Evolutionary conservation across 2,888 invertebrate species (phyloP).

Genomic region (Cactoblastis cactorum): DNA sequence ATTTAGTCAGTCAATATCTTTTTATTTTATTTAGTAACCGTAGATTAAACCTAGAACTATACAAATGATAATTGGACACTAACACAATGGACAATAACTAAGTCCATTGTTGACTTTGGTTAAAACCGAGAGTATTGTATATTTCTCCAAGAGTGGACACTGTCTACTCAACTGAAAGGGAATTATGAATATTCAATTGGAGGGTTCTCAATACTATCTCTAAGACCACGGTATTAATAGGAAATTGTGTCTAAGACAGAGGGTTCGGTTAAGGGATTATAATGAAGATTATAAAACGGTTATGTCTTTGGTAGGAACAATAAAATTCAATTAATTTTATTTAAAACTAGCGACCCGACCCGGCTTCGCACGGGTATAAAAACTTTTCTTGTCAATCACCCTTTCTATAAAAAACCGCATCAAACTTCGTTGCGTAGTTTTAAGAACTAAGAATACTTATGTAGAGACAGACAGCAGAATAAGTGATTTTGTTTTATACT

Average conservation of each 20-base stretch:
- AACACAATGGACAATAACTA: not conserved
- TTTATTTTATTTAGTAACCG: too few species aligned
- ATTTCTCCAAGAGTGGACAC: not conserved
- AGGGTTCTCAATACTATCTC: not conserved
- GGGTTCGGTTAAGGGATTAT: not conserved
- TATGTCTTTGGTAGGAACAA: not conserved
- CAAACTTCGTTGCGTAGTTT: too few species aligned
- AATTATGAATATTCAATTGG: conserved; percentile 7
- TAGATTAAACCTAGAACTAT: too few species aligned
- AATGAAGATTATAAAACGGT: not conserved
- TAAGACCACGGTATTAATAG: conserved; percentile 3
- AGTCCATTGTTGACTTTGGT: not conserved
- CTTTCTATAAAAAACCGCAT: too few species aligned
- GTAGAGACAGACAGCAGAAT: too few species aligned
- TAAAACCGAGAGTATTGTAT: not conserved
- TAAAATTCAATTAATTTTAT: not conserved
- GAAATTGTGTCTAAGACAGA: not conserved
- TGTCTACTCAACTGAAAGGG: not conserved
- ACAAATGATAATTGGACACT: not conserved
- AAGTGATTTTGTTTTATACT: too few species aligned
- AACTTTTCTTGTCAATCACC: too few species aligned
- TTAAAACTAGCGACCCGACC: too few species aligned
- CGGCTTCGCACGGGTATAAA: too few species aligned
- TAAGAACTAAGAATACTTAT: too few species aligned
- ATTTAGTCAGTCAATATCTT: not conserved